These are phyloP conservation scores for Opisthocomus hoazin DNA, from an alignment of 2,113 vertebrate species.

Conservation along the genomic window DNA sequence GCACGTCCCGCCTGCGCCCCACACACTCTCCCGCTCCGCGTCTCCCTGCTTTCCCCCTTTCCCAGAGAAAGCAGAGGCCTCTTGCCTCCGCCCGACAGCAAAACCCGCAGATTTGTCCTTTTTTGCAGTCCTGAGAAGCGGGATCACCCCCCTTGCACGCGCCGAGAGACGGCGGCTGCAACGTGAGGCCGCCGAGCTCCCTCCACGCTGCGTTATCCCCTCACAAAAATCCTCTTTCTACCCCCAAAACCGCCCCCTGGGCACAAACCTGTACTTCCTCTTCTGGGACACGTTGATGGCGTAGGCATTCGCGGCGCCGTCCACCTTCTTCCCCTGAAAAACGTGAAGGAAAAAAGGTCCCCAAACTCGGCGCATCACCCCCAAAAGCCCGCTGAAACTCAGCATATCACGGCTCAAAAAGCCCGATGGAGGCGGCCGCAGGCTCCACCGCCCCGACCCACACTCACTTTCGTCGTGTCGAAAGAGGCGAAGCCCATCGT, in stretches of 20 bases:
- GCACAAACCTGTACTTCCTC: slow-evolving; percentile 91
- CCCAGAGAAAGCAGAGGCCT: background rate
- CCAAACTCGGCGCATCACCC: rapidly evolving
- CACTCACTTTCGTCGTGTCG: slow-evolving; percentile 85
- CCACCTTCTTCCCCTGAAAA: slow-evolving; percentile 86
- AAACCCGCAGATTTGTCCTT: background rate
- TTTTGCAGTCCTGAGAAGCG: rapidly evolving
- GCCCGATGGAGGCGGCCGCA: rapidly evolving
- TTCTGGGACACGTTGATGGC: slow-evolving; percentile 94
- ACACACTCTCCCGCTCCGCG: rapidly evolving
- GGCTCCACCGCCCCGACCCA: rapidly evolving
- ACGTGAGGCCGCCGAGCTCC: background rate
- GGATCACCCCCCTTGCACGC: rapidly evolving
- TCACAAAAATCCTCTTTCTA: background rate
- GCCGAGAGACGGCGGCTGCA: rapidly evolving
- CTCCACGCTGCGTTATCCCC: background rate
- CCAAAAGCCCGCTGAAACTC: too few relatives aligned
- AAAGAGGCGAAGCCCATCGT: slow-evolving; percentile 91
- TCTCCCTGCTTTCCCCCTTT: rapidly evolving
- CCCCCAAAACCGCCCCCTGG: too few relatives aligned
- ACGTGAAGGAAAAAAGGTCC: background rate
- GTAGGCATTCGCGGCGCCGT: slow-evolving; percentile 85
- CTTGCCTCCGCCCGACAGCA: background rate
- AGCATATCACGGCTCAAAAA: too few relatives aligned
- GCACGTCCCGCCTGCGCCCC: rapidly evolving